phyloP scores from a whole-genome alignment of 2,113 vertebrate genomes.

The Condylura cristata region DNA sequence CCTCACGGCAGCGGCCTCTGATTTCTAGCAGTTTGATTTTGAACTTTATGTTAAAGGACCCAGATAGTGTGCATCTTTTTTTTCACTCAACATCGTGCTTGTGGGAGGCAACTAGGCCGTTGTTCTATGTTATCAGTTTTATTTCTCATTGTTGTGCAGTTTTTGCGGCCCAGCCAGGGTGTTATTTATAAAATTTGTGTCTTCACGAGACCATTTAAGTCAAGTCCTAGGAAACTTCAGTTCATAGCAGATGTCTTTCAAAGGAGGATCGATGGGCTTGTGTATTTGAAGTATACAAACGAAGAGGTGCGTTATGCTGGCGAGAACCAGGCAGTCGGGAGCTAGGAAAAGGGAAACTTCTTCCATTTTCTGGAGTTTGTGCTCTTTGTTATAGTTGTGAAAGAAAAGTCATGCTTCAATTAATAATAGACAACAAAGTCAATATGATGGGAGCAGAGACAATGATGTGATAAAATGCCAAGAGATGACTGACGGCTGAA shows the following conservation, averaged over 20 bases:
- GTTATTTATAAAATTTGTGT: slow-evolving; percentile 13
- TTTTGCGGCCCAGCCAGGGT: slow-evolving; percentile 7
- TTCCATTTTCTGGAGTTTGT: slow-evolving; percentile 49
- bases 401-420: slow-evolving; percentile 78
- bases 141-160: not conserved
- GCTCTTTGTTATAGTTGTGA: slow-evolving; percentile 64
- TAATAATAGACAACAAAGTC: slow-evolving; percentile 77
- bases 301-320: not conserved
- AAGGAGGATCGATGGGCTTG: not conserved
- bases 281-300: slow-evolving; percentile 18
- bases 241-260: slow-evolving; percentile 26
- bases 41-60: not conserved
- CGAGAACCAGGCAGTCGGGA: not conserved
- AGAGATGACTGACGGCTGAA: slow-evolving; percentile 79
- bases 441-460: slow-evolving; percentile 68
- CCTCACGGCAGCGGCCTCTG: not conserved
- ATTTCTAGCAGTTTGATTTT: slow-evolving; percentile 5
- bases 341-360: slow-evolving; percentile 54
- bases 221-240: not conserved
- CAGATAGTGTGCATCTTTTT: not conserved
- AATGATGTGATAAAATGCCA: slow-evolving; percentile 78
- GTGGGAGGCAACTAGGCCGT: not conserved
- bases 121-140: not conserved
- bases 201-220: not conserved
- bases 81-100: not conserved